Conservation (phyloP, 2,113 vertebrate species). For the Dipodomys ordii region DNA sequence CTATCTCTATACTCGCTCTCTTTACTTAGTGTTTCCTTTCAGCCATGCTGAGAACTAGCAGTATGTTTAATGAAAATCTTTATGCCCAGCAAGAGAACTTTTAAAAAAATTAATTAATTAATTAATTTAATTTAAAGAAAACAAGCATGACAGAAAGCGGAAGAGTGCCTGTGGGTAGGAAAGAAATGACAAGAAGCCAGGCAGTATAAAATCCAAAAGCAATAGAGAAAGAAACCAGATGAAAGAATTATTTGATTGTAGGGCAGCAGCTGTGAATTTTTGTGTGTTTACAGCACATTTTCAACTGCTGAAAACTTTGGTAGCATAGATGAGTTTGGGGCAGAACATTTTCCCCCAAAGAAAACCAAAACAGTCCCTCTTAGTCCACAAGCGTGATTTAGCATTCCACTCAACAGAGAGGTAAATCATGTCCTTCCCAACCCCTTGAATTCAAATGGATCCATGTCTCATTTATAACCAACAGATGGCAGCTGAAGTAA, state of each 20-base stretch:
- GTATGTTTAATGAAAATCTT: slow-evolving; percentile 16
- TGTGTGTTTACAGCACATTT: background rate
- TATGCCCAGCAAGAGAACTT: background rate
- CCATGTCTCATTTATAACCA: background rate
- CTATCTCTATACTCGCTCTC: background rate
- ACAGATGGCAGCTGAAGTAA: background rate
- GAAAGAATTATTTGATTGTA: background rate
- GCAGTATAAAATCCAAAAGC: background rate
- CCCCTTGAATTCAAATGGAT: background rate
- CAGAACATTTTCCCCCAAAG: background rate
- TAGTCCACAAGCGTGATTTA: background rate
- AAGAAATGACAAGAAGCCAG: background rate
- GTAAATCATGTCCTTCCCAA: background rate
- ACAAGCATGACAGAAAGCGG: background rate
- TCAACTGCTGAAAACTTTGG: background rate
- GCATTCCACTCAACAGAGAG: background rate
- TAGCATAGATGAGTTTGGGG: background rate
- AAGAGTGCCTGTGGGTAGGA: background rate
- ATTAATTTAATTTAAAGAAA: background rate
- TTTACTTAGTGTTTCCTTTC: background rate
- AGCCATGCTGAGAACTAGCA: background rate
- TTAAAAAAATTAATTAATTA: too few relatives aligned
- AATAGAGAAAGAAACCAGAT: background rate
- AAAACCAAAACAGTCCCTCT: background rate
- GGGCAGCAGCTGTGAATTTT: background rate